These are phyloP conservation scores for Geotrupes spiniger DNA, from an alignment of 2,888 invertebrate species.

Conservation along the genomic window DNA sequence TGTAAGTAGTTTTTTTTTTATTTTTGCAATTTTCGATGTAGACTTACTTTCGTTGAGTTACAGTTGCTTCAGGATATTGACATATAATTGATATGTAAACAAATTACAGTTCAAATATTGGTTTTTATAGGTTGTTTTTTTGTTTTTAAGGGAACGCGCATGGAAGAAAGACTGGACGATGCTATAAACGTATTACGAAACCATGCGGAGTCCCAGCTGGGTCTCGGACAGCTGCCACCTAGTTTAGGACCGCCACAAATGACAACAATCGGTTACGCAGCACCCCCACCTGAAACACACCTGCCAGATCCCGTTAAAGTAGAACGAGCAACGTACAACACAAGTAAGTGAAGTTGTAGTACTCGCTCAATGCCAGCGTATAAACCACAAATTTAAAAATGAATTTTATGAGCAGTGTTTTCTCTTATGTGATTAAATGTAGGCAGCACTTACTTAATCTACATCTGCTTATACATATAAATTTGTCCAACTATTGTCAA, in stretches of 20 bases:
- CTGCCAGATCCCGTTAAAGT: conserved; percentile 50
- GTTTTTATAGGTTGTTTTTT: conserved; percentile 10
- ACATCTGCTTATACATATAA: too few relatives aligned
- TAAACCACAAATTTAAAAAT: too few relatives aligned
- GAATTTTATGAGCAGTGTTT: too few relatives aligned
- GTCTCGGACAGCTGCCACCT: conserved; percentile 49
- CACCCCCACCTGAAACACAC: conserved; percentile 49
- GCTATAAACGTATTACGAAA: conserved; percentile 93
- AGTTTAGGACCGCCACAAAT: conserved; percentile 50
- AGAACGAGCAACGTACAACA: conserved; percentile 50
- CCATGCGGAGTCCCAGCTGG: conserved; percentile 84
- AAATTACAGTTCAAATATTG: background rate
- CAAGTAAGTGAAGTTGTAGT: conserved; percentile 43
- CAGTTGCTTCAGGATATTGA: background rate
- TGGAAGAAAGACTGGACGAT: conserved; percentile 94
- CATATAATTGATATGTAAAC: background rate
- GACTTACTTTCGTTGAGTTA: conserved; percentile 5
- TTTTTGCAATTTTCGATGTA: conserved; percentile 10
- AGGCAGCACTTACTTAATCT: too few relatives aligned
- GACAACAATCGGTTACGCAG: conserved; percentile 55
- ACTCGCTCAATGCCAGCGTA: background rate
- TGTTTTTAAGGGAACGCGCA: conserved; percentile 70
- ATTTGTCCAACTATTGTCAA: too few relatives aligned
- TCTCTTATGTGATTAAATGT: too few relatives aligned
- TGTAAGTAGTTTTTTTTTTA: conserved; percentile 39